These are phyloP conservation scores for Pseudoatta argentina DNA, from an alignment of 1,140 invertebrate genomes.

Conservation along the genomic window DNA sequence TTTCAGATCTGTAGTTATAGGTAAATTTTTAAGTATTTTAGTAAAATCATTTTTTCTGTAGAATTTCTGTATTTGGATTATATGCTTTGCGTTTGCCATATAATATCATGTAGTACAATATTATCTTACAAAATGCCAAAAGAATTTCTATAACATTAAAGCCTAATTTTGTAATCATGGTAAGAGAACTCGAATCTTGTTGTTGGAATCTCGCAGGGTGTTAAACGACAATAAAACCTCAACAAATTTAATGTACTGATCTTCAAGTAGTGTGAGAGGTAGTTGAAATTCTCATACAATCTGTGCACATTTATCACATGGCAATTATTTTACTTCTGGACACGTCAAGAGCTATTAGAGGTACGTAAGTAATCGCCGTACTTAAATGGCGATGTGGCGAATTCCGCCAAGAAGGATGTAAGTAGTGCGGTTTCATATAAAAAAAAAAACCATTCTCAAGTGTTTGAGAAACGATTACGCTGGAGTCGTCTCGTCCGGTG, in stretches of 20 bases:
- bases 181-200: not conserved
- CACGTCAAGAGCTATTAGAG: slow-evolving; percentile 67
- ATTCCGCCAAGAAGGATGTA: slow-evolving; percentile 52
- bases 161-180: slow-evolving; percentile 6
- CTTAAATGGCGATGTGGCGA: slow-evolving; percentile 67
- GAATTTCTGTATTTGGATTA: not conserved
- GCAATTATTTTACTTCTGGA: slow-evolving; percentile 70
- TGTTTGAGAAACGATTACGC: slow-evolving; percentile 54
- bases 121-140: not conserved
- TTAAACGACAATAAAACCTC: slow-evolving; percentile 62
- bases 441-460: slow-evolving; percentile 32
- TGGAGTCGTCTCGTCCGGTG: not conserved
- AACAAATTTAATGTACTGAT: slow-evolving; percentile 17
- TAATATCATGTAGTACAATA: not conserved
- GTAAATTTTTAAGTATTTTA: too few species aligned
- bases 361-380: slow-evolving; percentile 67
- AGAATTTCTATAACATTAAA: slow-evolving; percentile 14
- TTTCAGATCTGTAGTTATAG: too few species aligned
- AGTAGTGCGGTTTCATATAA: slow-evolving; percentile 40
- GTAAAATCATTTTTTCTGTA: not conserved
- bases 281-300: slow-evolving; percentile 58
- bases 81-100: not conserved
- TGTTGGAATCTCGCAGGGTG: slow-evolving; percentile 25
- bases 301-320: slow-evolving; percentile 58
- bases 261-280: slow-evolving; percentile 24